Conservation (phyloP, 2,888 invertebrate genomes). For the Deroplatys truncata region DNA sequence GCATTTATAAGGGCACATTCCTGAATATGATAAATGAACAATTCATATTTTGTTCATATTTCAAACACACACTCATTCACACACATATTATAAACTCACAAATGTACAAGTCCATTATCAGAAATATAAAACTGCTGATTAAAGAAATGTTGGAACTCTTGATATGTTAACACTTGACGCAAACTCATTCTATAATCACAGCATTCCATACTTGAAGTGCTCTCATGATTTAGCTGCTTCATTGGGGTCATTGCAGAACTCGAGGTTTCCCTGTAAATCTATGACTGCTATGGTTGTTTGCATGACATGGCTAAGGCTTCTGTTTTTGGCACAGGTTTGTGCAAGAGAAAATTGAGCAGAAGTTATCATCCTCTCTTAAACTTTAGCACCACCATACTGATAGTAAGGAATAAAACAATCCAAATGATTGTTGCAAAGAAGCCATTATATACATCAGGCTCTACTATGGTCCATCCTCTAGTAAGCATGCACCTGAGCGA, state of each 20-base stretch:
- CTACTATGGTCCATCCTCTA: constrained; percentile 78
- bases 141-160: background rate
- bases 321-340: background rate
- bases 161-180: background rate
- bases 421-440: constrained; percentile 81
- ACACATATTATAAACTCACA: background rate
- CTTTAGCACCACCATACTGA: constrained; percentile 74
- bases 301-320: background rate
- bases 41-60: background rate
- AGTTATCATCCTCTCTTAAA: constrained; percentile 66
- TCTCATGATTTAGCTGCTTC: background rate
- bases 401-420: constrained; percentile 77
- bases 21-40: background rate
- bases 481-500: constrained; percentile 82
- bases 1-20: background rate
- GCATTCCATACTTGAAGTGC: background rate
- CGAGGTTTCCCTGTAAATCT: background rate
- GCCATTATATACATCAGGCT: constrained; percentile 82
- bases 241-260: background rate
- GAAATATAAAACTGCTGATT: background rate
- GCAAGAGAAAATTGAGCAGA: background rate
- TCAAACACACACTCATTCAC: background rate
- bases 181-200: background rate
- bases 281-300: background rate
- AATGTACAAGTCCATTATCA: background rate